Base-by-base conservation (phyloP, 2,888 invertebrate genomes). In the Pristionchus exspectatus region DNA sequence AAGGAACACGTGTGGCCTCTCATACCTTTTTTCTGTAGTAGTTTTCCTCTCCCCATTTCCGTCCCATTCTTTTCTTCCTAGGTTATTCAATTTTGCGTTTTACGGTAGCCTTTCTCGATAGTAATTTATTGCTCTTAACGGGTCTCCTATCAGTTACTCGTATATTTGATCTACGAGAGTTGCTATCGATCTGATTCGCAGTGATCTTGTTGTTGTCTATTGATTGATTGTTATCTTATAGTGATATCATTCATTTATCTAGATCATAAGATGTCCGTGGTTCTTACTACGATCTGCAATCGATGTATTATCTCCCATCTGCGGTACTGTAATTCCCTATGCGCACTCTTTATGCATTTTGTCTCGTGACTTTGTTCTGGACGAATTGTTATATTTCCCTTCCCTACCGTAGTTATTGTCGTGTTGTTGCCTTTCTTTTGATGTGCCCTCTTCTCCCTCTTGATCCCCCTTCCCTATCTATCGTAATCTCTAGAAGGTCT, bases 181-280 rank as follows among this genome's bases (percentile, higher is more conserved):
- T 81, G 50, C 81, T 81, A 54, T 81, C 81, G 81, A 81, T 81
- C 81, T 81, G 81, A 54, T 81, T 81, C 27, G 81, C 81, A 81
- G 81, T 81, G 44, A 54, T 81, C n/a, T 50, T 50, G 50, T 81
- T 54, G 50, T 54, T 50, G 7, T 44, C 81, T 81, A 81, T 50
- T 81, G 81, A 81, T 81, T 81, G 81, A 54, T 50, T 44, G 81
- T 81, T 81, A 54, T 81, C 81, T n/a, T n/a, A 0, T 81, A 81
- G 81, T 81, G 81, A 81, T 81, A 54, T 54, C 81, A 54, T 54
- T 81, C 44, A 50, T 44, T 24, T 77, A 44, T 81, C 50, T 44
- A 81, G 81, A 27, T 27, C 44, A 14, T 50, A 54, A 54, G 50
- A 81, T 81, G 50, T 77, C 50, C n/a, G 81, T 81, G 81, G 81